Conservation (phyloP, 2,888 invertebrate genomes). For the Sepiola atlantica region DNA sequence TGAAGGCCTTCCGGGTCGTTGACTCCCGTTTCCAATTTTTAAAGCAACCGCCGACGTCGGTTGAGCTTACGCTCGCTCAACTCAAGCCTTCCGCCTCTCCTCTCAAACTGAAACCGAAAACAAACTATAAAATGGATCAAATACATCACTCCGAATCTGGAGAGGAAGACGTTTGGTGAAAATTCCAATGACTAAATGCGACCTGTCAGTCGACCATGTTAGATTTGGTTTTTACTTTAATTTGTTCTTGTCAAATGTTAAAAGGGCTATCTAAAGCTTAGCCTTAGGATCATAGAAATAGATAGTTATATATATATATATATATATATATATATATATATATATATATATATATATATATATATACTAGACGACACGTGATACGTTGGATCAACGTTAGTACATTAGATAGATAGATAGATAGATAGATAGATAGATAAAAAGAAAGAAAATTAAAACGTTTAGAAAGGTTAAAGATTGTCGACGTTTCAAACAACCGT, state of each 20-base stretch:
- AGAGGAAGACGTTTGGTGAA: not conserved
- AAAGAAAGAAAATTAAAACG: too few relatives aligned
- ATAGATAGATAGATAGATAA: too few relatives aligned
- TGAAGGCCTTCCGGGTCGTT: not conserved
- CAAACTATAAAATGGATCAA: not conserved
- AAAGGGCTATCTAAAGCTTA: not conserved
- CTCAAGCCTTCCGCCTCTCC: not conserved
- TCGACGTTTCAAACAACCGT: too few relatives aligned
- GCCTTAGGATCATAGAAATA: not conserved
- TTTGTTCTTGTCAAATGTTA: not conserved
- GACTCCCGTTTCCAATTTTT: not conserved
- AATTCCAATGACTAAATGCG: not conserved
- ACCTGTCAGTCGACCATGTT: constrained; percentile 4
- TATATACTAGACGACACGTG: too few relatives aligned
- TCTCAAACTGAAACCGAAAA: not conserved
- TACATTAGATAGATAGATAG: too few relatives aligned
- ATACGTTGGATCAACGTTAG: too few relatives aligned
- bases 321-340: too few relatives aligned
- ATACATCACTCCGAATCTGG: not conserved
- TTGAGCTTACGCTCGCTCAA: not conserved
- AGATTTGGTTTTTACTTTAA: too few relatives aligned
- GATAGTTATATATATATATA: not conserved
- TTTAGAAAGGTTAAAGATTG: too few relatives aligned
- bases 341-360: too few relatives aligned
- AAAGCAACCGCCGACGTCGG: not conserved